phyloP scores from a whole-genome alignment of 2,888 invertebrate genomes.

The Caenorhabditis zanzibari region DNA sequence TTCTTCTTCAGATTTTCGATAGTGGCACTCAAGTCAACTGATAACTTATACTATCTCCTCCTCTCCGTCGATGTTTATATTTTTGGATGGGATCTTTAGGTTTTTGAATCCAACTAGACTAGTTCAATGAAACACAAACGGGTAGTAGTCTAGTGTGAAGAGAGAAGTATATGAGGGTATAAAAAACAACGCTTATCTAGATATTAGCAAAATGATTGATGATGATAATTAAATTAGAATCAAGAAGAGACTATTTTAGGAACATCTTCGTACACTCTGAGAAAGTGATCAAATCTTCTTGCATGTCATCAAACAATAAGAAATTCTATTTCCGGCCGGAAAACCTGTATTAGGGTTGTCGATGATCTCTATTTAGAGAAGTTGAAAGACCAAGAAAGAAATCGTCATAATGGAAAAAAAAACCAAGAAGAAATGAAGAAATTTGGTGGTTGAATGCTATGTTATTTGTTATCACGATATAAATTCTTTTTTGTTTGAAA shows the following conservation, averaged over 20 bases:
- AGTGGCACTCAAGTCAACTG: slow-evolving; percentile 35
- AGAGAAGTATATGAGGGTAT: neutral
- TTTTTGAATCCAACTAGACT: neutral
- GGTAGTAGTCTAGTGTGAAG: neutral
- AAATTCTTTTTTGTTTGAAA: slow-evolving; percentile 2
- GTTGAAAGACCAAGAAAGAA: slow-evolving; percentile 54
- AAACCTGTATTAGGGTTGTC: slow-evolving; percentile 49
- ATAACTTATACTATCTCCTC: slow-evolving; percentile 8
- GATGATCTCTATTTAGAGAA: slow-evolving; percentile 39
- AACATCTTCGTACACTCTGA: slow-evolving; percentile 29
- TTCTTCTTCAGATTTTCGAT: slow-evolving; percentile 13
- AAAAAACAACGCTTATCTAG: slow-evolving; percentile 2
- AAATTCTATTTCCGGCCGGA: slow-evolving; percentile 48
- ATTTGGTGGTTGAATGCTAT: neutral
- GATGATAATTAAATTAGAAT: slow-evolving; percentile 27
- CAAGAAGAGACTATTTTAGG: slow-evolving; percentile 37
- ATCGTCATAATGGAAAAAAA: slow-evolving; percentile 9
- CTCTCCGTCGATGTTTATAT: slow-evolving; percentile 12
- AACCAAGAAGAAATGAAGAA: slow-evolving; percentile 1
- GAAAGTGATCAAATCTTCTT: neutral
- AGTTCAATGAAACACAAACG: slow-evolving; percentile 11
- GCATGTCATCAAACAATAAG: slow-evolving; percentile 40
- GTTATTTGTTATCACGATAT: slow-evolving; percentile 26
- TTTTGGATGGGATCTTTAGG: slow-evolving; percentile 4
- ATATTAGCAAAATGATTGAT: slow-evolving; percentile 40